Percentiles rank a stretch among this genome's conserved stretches.
These are phyloP conservation scores for Platyscapa corneri DNA, from an alignment of 1,140 invertebrate species.

Conservation along the genomic window DNA sequence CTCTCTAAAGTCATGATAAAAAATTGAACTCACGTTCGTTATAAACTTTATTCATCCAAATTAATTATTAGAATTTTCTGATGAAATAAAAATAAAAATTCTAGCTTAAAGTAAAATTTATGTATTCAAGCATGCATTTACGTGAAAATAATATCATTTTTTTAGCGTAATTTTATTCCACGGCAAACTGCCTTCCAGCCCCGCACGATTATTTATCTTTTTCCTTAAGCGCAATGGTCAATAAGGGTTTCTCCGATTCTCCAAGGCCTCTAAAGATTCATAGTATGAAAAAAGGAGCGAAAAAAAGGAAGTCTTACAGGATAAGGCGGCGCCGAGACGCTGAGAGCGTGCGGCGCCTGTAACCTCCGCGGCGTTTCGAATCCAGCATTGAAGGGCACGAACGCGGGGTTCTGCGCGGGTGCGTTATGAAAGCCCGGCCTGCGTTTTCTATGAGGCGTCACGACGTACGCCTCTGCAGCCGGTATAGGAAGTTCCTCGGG, in stretches of 20 bases:
- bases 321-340: slow-evolving; percentile 82
- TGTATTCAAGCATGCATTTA: no score
- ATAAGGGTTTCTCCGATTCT: neutral
- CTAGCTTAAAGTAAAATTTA: no score
- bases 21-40: no score
- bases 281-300: neutral
- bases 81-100: no score
- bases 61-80: no score
- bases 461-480: slow-evolving; percentile 80
- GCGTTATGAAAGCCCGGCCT: slow-evolving; percentile 89
- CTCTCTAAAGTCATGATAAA: no score
- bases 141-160: no score
- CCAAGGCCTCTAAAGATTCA: neutral
- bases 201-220: no score
- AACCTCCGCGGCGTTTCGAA: slow-evolving; percentile 73
- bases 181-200: no score
- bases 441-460: slow-evolving; percentile 88
- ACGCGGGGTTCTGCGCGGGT: slow-evolving; percentile 88
- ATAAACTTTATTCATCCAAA: no score
- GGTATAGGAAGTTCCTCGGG: slow-evolving; percentile 72
- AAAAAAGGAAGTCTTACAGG: slow-evolving; percentile 67
- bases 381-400: slow-evolving; percentile 81
- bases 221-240: neutral
- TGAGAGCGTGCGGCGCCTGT: slow-evolving; percentile 79
- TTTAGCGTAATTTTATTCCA: no score